These are phyloP conservation scores for Caenorhabditis tropicalis DNA, from an alignment of 1,140 invertebrate genomes.

Conservation along the genomic window DNA sequence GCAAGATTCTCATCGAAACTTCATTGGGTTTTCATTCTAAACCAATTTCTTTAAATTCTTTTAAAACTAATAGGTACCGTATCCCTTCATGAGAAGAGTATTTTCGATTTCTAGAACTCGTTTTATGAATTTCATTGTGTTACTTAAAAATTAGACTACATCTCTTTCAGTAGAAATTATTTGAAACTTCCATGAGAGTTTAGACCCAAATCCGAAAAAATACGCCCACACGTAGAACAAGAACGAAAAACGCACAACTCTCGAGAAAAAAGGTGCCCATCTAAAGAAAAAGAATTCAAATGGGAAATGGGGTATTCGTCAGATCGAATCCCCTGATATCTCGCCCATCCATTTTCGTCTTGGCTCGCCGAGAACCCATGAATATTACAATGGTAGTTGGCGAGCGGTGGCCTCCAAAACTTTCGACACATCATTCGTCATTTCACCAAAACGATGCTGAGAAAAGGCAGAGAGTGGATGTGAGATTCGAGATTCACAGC, in stretches of 20 bases:
- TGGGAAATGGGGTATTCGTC: slow-evolving; percentile 8
- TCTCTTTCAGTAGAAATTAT: too few relatives aligned
- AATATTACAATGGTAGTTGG: slow-evolving; percentile 26
- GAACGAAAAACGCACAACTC: background rate
- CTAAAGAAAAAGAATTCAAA: background rate
- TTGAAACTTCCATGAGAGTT: background rate
- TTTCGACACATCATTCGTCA: slow-evolving; percentile 40
- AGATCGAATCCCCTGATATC: slow-evolving; percentile 44
- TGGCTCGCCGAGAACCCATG: slow-evolving; percentile 26
- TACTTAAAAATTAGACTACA: too few relatives aligned
- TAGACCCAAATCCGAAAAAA: background rate
- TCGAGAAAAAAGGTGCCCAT: background rate
- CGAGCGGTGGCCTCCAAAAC: slow-evolving; percentile 24
- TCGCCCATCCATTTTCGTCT: slow-evolving; percentile 37
- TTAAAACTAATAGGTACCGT: too few relatives aligned
- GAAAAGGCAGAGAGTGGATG: background rate
- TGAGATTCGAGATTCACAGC: background rate
- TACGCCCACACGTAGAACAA: background rate
- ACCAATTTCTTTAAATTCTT: too few relatives aligned
- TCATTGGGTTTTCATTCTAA: too few relatives aligned
- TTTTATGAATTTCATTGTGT: too few relatives aligned
- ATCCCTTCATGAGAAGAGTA: too few relatives aligned
- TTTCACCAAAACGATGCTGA: slow-evolving; percentile 41
- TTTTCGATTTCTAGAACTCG: too few relatives aligned
- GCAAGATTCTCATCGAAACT: background rate